These are phyloP conservation scores for Pantherophis guttatus DNA, from an alignment of 2,113 vertebrate genomes.

Conservation along the genomic window DNA sequence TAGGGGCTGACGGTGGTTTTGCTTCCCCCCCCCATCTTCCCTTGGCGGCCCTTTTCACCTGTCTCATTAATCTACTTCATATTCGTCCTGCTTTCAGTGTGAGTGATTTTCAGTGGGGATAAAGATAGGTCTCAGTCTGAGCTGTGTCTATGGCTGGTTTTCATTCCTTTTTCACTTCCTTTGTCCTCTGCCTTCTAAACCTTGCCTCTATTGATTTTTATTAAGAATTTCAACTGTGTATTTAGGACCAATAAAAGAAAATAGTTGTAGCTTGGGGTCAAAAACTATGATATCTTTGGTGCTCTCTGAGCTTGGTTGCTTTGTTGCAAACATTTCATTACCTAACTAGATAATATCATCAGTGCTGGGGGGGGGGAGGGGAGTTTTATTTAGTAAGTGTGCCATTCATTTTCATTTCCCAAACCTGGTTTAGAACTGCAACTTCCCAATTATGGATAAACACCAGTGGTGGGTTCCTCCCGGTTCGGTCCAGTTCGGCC, in stretches of 20 bases:
- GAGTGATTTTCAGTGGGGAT: neutral
- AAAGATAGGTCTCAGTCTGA: neutral
- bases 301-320: neutral
- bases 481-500: too few species aligned
- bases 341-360: neutral
- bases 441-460: neutral
- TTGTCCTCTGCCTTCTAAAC: too few species aligned
- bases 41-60: constrained; percentile 4
- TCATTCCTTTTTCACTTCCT: neutral
- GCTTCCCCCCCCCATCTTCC: neutral
- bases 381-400: neutral
- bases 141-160: neutral
- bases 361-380: neutral
- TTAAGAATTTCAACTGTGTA: neutral
- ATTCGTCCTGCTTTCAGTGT: neutral
- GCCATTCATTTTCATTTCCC: neutral
- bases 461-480: too few species aligned
- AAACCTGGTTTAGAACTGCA: neutral
- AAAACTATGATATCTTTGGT: neutral
- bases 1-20: neutral
- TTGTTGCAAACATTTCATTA: neutral
- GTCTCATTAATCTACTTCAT: constrained; percentile 28
- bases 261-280: neutral
- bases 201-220: neutral
- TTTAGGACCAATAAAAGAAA: neutral